These are phyloP conservation scores for Drosophila tani DNA, from an alignment of 1,140 invertebrate genomes.

Conservation along the genomic window DNA sequence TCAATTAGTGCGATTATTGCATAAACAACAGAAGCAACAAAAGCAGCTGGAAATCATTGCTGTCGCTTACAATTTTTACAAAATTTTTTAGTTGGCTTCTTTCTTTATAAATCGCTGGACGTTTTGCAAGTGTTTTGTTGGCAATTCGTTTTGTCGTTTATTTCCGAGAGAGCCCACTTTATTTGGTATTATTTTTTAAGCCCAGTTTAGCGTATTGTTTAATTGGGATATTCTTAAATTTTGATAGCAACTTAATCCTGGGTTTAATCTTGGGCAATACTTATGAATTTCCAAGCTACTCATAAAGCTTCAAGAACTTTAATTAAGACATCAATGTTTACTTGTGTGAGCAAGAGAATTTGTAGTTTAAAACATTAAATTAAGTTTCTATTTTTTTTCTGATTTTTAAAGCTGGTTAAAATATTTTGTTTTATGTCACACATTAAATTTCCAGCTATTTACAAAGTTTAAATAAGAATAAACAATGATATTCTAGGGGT, in stretches of 20 bases:
- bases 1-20: constrained; percentile 53
- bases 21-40: constrained; percentile 47
- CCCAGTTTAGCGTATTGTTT: background rate
- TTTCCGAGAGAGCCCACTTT: background rate
- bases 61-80: constrained; percentile 19
- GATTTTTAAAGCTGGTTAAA: background rate
- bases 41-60: constrained; percentile 28
- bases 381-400: too few species aligned
- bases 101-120: constrained; percentile 17
- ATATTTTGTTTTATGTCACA: background rate
- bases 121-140: constrained; percentile 26
- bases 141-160: constrained; percentile 6
- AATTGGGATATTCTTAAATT: constrained; percentile 3
- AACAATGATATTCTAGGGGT: background rate
- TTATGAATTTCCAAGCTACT: too few species aligned
- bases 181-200: constrained; percentile 1
- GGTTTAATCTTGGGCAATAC: too few species aligned
- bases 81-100: constrained; percentile 21
- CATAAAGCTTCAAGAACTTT: too few species aligned
- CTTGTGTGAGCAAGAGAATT: too few species aligned
- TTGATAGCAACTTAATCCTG: background rate
- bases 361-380: too few species aligned
- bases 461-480: background rate
- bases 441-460: background rate
- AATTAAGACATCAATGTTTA: too few species aligned